These are phyloP conservation scores for Drymonia ruficornis DNA, from an alignment of 2,888 invertebrate species.

Conservation along the genomic window DNA sequence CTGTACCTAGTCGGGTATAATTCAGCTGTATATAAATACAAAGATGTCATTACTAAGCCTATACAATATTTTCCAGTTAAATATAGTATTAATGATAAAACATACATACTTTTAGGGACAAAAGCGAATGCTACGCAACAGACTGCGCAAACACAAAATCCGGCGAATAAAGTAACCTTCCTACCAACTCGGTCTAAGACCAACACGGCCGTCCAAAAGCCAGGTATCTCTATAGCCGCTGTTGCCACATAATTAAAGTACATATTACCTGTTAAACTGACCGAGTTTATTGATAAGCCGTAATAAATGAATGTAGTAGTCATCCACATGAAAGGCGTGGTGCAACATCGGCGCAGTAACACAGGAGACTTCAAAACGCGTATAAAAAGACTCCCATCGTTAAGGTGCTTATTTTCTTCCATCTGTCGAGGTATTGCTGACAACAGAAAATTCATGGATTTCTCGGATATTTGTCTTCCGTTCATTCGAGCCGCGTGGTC, in stretches of 20 bases:
- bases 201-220: slow-evolving; percentile 86
- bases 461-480: slow-evolving; percentile 77
- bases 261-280: slow-evolving; percentile 89
- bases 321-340: slow-evolving; percentile 91
- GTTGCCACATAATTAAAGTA: slow-evolving; percentile 90
- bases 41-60: slow-evolving; percentile 86
- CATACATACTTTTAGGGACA: slow-evolving; percentile 62
- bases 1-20: slow-evolving; percentile 89
- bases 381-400: slow-evolving; percentile 50
- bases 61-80: slow-evolving; percentile 87
- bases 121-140: slow-evolving; percentile 83
- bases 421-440: slow-evolving; percentile 57
- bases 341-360: slow-evolving; percentile 85
- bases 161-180: slow-evolving; percentile 61
- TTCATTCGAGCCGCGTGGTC: slow-evolving; percentile 86
- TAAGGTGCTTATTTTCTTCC: slow-evolving; percentile 34
- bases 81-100: slow-evolving; percentile 71
- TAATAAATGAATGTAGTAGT: slow-evolving; percentile 92
- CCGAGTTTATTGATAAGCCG: slow-evolving; percentile 91
- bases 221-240: slow-evolving; percentile 89
- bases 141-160: slow-evolving; percentile 72
- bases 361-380: slow-evolving; percentile 81
- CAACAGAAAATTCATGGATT: slow-evolving; percentile 66
- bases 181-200: slow-evolving; percentile 87
- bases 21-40: slow-evolving; percentile 89